Percentiles rank a stretch among this genome's conserved stretches.
Conservation (phyloP, 2,797 vertebrate species). For the Protosalanx chinensis region DNA sequence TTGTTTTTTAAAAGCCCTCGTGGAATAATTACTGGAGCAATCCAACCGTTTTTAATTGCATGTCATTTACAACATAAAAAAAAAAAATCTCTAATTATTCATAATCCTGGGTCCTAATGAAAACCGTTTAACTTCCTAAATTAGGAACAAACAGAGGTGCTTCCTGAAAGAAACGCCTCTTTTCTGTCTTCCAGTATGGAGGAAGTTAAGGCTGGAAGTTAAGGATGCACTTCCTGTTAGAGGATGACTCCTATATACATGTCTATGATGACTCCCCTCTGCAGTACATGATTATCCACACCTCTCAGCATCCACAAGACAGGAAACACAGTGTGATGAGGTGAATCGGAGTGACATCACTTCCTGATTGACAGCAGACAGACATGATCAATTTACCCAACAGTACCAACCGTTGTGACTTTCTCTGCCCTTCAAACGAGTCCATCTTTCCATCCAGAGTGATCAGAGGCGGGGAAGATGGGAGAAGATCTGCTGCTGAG, state of each 20-base stretch:
- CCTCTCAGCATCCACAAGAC: background rate
- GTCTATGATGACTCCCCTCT: background rate
- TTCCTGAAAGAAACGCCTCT: too few species aligned
- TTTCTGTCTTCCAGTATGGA: background rate
- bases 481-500: too few species aligned
- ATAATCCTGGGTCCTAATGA: background rate
- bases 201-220: background rate
- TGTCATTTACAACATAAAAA: constrained; percentile 1
- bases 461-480: constrained; percentile 7
- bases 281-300: background rate
- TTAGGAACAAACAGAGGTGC: background rate
- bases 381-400: background rate
- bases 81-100: constrained; percentile 10
- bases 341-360: background rate
- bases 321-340: background rate
- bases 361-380: background rate
- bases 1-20: constrained; percentile 1
- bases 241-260: too few species aligned
- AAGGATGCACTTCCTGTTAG: background rate
- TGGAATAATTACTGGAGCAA: constrained; percentile 5
- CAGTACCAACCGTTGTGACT: background rate
- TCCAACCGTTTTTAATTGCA: constrained; percentile 5
- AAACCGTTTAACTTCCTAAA: background rate
- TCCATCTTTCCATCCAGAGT: background rate
- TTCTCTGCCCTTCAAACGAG: too few species aligned